Percentiles rank a stretch among this genome's conserved stretches.
These are phyloP conservation scores for Gymnarchus niloticus DNA, from an alignment of 2,113 vertebrate species.

Conservation along the genomic window DNA sequence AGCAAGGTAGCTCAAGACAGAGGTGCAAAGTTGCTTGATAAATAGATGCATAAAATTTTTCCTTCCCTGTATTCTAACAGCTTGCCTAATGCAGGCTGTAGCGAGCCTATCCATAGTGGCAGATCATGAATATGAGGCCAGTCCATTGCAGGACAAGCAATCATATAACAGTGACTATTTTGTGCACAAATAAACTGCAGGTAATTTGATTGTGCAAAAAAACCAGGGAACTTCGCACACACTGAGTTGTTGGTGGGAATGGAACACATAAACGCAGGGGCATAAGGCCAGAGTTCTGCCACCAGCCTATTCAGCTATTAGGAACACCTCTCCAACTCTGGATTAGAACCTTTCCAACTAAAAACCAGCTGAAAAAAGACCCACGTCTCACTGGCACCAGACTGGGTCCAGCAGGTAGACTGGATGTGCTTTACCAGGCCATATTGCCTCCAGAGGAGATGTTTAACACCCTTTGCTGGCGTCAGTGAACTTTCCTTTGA, in stretches of 20 bases:
- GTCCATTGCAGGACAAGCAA: too few relatives aligned
- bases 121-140: too few relatives aligned
- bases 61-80: too few relatives aligned
- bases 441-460: neutral
- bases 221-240: too few relatives aligned
- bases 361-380: neutral
- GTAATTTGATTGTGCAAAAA: too few relatives aligned
- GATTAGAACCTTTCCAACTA: neutral
- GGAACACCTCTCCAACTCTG: neutral
- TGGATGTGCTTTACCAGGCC: neutral
- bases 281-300: neutral
- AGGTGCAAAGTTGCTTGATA: too few relatives aligned
- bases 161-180: too few relatives aligned
- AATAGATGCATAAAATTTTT: too few relatives aligned
- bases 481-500: constrained; percentile 4
- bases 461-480: neutral
- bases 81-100: too few relatives aligned
- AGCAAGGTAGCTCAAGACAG: too few relatives aligned
- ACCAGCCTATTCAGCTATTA: neutral
- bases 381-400: neutral
- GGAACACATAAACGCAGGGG: neutral
- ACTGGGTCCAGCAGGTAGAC: neutral
- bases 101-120: too few relatives aligned
- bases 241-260: neutral
- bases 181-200: too few relatives aligned